These are phyloP conservation scores for Meloe dianella DNA, from an alignment of 2,888 invertebrate species.

Conservation along the genomic window DNA sequence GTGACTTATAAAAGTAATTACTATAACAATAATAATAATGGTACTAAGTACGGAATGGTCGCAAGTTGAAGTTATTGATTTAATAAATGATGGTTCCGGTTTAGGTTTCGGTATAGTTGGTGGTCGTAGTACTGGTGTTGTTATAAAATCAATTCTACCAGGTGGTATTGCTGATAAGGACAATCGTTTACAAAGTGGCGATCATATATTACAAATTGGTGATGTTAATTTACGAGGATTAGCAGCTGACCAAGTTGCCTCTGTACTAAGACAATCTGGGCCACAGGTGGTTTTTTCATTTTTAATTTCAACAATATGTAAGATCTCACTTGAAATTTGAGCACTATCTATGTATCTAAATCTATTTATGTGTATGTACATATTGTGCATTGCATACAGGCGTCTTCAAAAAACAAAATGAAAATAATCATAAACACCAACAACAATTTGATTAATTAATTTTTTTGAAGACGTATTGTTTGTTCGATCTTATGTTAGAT, in stretches of 20 bases:
- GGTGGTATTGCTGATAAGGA: constrained; percentile 97
- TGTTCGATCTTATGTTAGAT: not conserved
- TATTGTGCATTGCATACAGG: no score
- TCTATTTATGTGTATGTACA: not conserved
- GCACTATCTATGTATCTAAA: constrained; percentile 32
- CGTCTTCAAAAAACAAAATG: constrained; percentile 1
- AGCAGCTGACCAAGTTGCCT: constrained; percentile 93
- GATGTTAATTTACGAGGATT: constrained; percentile 95
- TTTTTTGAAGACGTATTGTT: not conserved
- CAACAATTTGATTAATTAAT: no score
- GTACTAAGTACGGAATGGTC: constrained; percentile 98
- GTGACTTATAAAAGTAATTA: not conserved
- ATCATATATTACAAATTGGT: constrained; percentile 95
- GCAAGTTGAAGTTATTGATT: constrained; percentile 98
- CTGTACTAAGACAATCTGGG: constrained; percentile 74
- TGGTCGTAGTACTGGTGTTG: constrained; percentile 96
- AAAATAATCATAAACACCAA: not conserved
- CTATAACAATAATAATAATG: constrained; percentile 15
- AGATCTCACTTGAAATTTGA: constrained; percentile 71
- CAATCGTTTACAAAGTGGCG: constrained; percentile 93
- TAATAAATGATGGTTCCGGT: constrained; percentile 96
- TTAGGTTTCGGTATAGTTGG: constrained; percentile 99
- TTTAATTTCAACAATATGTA: constrained; percentile 65
- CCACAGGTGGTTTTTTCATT: constrained; percentile 57
- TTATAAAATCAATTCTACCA: constrained; percentile 96